Evolutionary conservation across 2,797 vertebrate species (phyloP), one percentile per base, ranked within the genome.

Genomic region (Peromyscus attwateri): DNA sequence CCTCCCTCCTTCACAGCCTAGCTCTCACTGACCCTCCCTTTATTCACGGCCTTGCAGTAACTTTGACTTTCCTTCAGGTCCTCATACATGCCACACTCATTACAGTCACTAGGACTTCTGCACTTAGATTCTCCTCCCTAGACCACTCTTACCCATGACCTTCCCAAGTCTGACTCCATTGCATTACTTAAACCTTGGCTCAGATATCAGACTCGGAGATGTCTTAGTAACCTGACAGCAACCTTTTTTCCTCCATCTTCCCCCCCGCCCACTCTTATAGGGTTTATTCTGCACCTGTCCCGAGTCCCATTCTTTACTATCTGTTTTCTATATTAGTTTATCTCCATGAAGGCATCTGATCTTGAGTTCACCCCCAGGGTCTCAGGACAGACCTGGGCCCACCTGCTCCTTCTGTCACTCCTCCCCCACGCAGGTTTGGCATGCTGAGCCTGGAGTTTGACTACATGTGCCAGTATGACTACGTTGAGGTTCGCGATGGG

Each of bases 391-490:
- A 25, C 27, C 2, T 1, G 27, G 40, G 13, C 17, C 52, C 52
- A 81, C 49, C 29, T 52, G 40, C 77, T 17, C 68, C 91, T 88
- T 76, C 49, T 46, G 14, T 87, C 37, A 16, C 87, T 79, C 25
- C 97, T 81, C 73, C 97, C 34, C 16, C 46, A 92, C 49, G 57
- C 93, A 99, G 99, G 98, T 99, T 99, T 97, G 99, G 99, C 98
- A 99, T 99, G 99, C 87, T 99, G 96, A 99, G 99, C 92, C 97
- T 99, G 98, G 99, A 99, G 97, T 99, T 99, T 95, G 99, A 99
- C 96, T 99, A 99, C 91, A 99, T 99, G 98, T 99, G 99, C 98
- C 99, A 99, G n/a, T 99, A 99, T 62, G 99, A 99, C 98, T 99
- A 99, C 0, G 98, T 99, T 80, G 99, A 99, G 97, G 98, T 99